Base-by-base conservation (phyloP, 2,888 invertebrate species). In the Phanerotoma sp. region DNA sequence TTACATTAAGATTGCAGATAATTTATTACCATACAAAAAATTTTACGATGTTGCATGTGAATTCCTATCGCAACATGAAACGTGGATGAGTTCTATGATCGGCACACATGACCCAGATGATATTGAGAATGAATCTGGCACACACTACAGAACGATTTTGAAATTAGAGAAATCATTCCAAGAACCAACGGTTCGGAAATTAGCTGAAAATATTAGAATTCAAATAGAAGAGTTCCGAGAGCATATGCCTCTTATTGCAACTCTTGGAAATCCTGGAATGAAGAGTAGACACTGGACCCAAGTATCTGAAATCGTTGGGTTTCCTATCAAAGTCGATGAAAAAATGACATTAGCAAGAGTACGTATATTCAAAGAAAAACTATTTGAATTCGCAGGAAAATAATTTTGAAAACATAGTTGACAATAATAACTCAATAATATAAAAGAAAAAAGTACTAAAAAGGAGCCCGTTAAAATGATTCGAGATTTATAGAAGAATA, bases 251-350 rank as follows among this genome's bases (percentile, higher is more conserved):
- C 87, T 96, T n/a, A 89, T 97, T 33, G 86, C 89, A 73, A 96
- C 95, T 0, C 79, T 97, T 16, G 96, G 96, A 41, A 97, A 97
- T 80, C 96, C 96, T 0, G 96, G 95, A 49, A 86, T 97, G 86
- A 92, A 93, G 71, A 83, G 81, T 2, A 84, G 94, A 0, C 96
- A 96, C 76, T 96, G 96, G 96, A 93, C 94, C 70, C 88, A 89
- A 78, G 88, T 97, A 5, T 95, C 96, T 0, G 96, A 96, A 70
- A 91, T 96, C 57, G 91, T 96, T 63, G 96, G 96, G 0, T 95
- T 94, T 76, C 93, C 94, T 0, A 89, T 97, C 37, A 84, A 87
- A 57, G 88, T 94, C 0, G 91, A 94, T 56, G 86, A 89, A 0
- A 87, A 88, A 22, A 80, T 93, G 61, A 91, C 93, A 0, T 79